phyloP scores from a whole-genome alignment of 2,113 vertebrate species.

The Aegotheles bennettii region DNA sequence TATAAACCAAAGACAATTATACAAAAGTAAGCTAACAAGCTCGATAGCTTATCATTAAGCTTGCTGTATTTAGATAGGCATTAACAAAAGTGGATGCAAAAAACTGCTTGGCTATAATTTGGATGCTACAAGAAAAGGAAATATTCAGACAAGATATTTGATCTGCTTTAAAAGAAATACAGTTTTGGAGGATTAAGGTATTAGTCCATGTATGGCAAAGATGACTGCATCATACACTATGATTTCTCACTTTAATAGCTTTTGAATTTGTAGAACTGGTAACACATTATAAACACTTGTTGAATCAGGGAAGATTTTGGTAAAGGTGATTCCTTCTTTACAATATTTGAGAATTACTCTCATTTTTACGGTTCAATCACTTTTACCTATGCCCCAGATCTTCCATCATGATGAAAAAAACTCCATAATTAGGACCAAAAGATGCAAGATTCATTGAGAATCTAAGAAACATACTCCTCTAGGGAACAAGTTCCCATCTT shows the following conservation, averaged over 20 bases:
- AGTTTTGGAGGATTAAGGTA: not conserved
- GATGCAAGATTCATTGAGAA: not conserved
- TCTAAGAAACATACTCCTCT: not conserved
- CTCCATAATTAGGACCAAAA: not conserved
- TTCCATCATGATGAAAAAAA: not conserved
- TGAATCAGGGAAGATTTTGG: not conserved
- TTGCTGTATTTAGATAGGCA: not conserved
- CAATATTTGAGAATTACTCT: not conserved
- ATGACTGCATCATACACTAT: not conserved
- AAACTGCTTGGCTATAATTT: not conserved
- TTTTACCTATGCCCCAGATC: not conserved
- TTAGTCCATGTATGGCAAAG: not conserved
- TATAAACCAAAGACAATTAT: not conserved
- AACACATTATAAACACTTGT: not conserved
- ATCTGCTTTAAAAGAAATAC: not conserved
- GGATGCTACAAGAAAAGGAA: not conserved
- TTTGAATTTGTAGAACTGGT: not conserved
- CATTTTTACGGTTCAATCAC: not conserved
- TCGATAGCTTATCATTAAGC: not conserved
- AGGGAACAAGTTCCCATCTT: not conserved
- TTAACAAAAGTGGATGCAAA: not conserved
- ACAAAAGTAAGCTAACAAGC: not conserved
- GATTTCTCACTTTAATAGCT: constrained; percentile 42
- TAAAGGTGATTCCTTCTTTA: not conserved
- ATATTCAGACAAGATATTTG: not conserved